Evolutionary conservation across 2,888 invertebrate species (phyloP), one percentile per base, ranked within the genome.

Genomic region (Bellardia bayeri): DNA sequence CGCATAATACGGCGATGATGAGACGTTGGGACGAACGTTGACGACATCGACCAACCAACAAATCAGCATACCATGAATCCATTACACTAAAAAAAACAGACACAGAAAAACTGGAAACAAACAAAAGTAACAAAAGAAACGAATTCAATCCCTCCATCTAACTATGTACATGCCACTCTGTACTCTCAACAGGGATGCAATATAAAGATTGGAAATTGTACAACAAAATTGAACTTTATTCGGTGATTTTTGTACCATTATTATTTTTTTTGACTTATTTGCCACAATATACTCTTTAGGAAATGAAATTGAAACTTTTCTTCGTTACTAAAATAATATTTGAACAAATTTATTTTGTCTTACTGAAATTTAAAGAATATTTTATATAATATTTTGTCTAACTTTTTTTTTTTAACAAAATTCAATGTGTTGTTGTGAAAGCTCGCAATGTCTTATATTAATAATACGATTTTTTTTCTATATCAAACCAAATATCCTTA

Each of bases 41-140:
- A 81, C 56, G 56, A 54, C 64, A 82, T 9, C 69, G 79, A 58
- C 45, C 49, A 63, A 23, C 74, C 49, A 82, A 75, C 74, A 58
- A 68, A 75, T 61, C 58, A 58, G 42, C 81, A 45, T 42, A 68
- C 33, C 45, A 68, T 37, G 66, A 75, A 56, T 56, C 9, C 56
- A 72, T 8, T 13, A 49, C 11, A 13, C 8, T 66, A 78, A 5
- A 66, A 66, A 79, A 68, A 42, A 66, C 14, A 64, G 51, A 54
- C 37, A 37, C 37, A 37, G 23, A 40, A 30, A 68, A 74, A 68
- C 49, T 75, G 58, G n/a, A 75, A 82, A 74, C 30, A 74, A 81
- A 80, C 11, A 69, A 51, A 51, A 69, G 37, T 8, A 51, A 68
- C 23, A 63, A 64, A 51, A 78, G 45, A 56, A 56, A 54, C 56